These are phyloP conservation scores for Notiomystis cincta DNA, from an alignment of 2,113 vertebrate genomes.

Conservation along the genomic window DNA sequence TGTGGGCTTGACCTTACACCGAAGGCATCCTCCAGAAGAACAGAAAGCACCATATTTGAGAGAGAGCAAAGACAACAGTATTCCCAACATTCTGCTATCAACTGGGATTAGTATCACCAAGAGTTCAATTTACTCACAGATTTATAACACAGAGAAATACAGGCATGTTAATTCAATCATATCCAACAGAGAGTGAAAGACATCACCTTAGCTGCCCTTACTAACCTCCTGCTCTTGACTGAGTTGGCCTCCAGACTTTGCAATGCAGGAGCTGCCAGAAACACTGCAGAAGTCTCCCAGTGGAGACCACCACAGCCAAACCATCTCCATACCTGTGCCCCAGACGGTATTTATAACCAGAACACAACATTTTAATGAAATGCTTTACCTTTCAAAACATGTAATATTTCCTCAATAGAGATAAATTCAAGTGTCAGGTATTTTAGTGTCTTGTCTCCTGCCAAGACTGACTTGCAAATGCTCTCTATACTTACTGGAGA, in stretches of 20 bases:
- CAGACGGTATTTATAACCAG: background rate
- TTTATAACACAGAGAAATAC: background rate
- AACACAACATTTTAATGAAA: background rate
- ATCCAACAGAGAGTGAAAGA: background rate
- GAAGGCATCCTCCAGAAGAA: background rate
- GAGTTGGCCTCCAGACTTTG: background rate
- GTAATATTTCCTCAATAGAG: background rate
- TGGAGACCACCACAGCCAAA: background rate
- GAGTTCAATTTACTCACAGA: background rate
- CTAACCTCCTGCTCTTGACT: background rate
- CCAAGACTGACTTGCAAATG: background rate
- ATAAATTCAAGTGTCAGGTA: background rate
- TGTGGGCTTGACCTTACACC: background rate
- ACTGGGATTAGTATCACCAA: rapidly evolving
- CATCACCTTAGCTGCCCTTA: background rate
- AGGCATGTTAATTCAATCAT: background rate
- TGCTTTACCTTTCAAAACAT: background rate
- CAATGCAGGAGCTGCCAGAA: rapidly evolving
- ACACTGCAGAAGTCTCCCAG: background rate
- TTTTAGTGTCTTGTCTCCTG: background rate
- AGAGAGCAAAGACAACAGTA: background rate
- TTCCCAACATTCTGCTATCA: background rate
- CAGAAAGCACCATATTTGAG: background rate
- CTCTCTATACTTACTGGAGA: background rate
- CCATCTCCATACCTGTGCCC: background rate